Conservation (phyloP, 2,888 invertebrate genomes). For the Diaperis boleti region DNA sequence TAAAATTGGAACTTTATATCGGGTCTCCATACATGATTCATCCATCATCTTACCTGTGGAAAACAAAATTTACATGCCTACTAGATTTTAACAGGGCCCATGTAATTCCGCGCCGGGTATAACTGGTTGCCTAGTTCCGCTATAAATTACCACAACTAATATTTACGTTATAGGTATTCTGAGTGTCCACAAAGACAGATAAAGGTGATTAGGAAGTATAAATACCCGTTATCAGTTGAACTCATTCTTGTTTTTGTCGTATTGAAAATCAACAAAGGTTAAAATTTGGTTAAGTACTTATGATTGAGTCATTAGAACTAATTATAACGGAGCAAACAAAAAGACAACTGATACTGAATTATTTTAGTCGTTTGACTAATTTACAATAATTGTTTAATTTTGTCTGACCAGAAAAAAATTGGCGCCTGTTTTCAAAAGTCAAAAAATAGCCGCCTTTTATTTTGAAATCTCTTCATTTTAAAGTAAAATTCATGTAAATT, state of each 20-base stretch:
- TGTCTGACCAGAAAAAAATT: not conserved
- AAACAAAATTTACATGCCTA: too few relatives aligned
- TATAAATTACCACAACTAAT: not conserved
- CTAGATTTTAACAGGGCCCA: not conserved
- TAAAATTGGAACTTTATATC: too few relatives aligned
- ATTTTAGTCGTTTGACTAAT: too few relatives aligned
- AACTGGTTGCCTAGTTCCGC: not conserved
- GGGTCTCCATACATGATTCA: too few relatives aligned
- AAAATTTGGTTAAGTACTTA: not conserved
- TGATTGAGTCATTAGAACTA: not conserved
- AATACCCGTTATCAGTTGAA: not conserved
- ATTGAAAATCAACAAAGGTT: not conserved
- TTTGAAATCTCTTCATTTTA: too few relatives aligned
- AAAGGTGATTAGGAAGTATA: not conserved
- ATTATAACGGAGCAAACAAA: not conserved
- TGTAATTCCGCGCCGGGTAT: not conserved
- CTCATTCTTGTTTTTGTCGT: not conserved
- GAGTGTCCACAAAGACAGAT: not conserved
- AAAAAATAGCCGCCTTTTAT: not conserved
- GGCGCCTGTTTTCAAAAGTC: not conserved
- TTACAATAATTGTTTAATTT: too few relatives aligned
- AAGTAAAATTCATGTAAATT: not conserved
- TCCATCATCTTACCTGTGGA: too few relatives aligned
- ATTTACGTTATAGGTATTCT: not conserved
- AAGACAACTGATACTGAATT: not conserved